Percentiles rank a stretch among this genome's conserved stretches.
These are phyloP conservation scores for Oceanodroma leucorhoa DNA, from an alignment of 2,797 vertebrate genomes.

Conservation along the genomic window DNA sequence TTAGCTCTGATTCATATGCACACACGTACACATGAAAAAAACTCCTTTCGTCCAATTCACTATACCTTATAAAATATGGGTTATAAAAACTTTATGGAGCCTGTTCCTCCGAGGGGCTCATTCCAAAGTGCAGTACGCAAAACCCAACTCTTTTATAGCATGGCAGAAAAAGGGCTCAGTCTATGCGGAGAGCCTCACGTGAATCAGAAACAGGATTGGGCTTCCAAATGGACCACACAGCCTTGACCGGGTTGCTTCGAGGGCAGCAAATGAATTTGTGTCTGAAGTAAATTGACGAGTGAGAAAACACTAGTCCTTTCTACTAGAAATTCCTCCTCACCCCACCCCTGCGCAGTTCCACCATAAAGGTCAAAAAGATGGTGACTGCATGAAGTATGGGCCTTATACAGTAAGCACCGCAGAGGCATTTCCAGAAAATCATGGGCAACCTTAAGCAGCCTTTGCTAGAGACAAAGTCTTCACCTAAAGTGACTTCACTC, in stretches of 20 bases:
- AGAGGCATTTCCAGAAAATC: neutral
- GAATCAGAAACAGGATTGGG: neutral
- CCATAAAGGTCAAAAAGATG: neutral
- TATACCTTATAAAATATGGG: conserved; percentile 69
- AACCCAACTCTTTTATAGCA: conserved; percentile 32
- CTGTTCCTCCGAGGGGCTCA: conserved; percentile 64
- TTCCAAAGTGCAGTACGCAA: conserved; percentile 55
- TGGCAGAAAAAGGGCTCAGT: conserved; percentile 7
- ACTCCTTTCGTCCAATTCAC: conserved; percentile 35
- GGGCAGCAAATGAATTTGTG: neutral
- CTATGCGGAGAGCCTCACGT: neutral
- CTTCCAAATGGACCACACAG: conserved; percentile 54
- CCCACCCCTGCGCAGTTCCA: neutral
- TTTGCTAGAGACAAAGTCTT: neutral
- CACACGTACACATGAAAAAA: neutral
- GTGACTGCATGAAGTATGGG: fast-evolving
- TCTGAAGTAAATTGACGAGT: neutral
- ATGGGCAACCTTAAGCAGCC: neutral
- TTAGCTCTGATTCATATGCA: neutral
- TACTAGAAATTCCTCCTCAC: neutral
- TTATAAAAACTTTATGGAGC: conserved; percentile 75
- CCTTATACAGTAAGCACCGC: fast-evolving
- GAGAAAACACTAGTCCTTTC: conserved; percentile 7
- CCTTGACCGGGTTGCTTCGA: neutral
- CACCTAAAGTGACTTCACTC: neutral